Evolutionary conservation across 2,797 vertebrate species (phyloP).

Genomic region (Lepilemur ruficaudatus): DNA sequence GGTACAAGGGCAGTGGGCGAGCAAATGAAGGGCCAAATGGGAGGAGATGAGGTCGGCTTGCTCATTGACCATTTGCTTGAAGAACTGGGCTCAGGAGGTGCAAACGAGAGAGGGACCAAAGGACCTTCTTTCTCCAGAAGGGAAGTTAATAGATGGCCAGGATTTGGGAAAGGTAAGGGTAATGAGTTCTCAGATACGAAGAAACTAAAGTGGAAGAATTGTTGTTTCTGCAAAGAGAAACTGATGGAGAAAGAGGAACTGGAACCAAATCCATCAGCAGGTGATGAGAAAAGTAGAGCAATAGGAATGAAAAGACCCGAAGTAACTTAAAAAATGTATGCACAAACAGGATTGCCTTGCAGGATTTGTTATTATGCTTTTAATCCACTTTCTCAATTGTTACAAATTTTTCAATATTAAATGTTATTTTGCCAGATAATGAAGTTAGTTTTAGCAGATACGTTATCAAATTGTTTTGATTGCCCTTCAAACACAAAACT

Average conservation of each 20-base stretch:
- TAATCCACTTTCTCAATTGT: background rate
- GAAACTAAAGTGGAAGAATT: background rate
- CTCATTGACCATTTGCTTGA: background rate
- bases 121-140: background rate
- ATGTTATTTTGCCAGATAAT: constrained; percentile 23
- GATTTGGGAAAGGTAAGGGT: background rate
- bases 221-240: background rate
- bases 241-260: background rate
- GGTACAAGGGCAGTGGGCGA: background rate
- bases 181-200: background rate
- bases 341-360: background rate
- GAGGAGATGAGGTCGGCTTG: background rate
- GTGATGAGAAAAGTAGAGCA: background rate
- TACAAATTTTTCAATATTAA: constrained; percentile 7
- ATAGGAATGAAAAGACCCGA: background rate
- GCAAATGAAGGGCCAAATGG: background rate
- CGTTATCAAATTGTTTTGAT: constrained; percentile 8
- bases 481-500: background rate
- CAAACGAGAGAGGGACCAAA: background rate
- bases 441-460: background rate
- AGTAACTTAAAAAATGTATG: background rate
- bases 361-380: background rate
- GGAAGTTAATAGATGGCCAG: background rate
- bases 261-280: background rate
- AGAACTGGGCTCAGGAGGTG: background rate